Evolutionary conservation across 2,113 vertebrate genomes (phyloP).

Genomic region (Glaucidium brasilianum): DNA sequence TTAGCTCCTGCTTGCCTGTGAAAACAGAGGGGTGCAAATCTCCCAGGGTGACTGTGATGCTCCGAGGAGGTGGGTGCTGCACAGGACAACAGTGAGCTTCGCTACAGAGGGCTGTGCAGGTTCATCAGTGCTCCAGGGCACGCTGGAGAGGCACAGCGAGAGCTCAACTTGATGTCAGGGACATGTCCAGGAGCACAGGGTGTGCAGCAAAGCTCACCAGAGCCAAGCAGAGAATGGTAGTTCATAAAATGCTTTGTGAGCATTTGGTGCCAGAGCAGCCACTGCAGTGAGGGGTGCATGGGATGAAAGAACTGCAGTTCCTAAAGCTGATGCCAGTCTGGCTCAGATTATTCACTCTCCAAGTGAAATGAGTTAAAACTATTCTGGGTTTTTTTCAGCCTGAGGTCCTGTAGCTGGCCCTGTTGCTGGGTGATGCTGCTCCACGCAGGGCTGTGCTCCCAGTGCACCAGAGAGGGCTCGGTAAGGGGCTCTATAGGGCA

Average conservation of each 20-base stretch:
- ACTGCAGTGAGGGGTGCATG: neutral
- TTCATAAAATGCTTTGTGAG: neutral
- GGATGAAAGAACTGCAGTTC: neutral
- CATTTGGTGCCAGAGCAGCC: neutral
- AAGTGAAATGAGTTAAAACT: neutral
- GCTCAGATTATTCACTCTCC: neutral
- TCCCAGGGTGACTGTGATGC: rapidly evolving
- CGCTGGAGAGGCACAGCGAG: rapidly evolving
- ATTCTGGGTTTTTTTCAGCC: neutral
- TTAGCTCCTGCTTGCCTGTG: neutral
- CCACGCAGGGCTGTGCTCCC: neutral
- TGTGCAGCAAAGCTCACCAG: neutral
- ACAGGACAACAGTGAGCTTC: neutral
- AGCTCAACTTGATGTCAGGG: neutral
- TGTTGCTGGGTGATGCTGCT: rapidly evolving
- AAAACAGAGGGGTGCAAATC: neutral
- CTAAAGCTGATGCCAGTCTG: neutral
- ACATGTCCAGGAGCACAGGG: neutral
- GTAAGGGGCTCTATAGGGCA: neutral
- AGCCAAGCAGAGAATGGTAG: neutral
- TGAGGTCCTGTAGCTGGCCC: neutral
- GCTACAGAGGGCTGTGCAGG: neutral
- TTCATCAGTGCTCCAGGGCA: neutral
- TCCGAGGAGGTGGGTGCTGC: neutral
- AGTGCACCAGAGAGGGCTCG: neutral